Base-by-base conservation (phyloP, 1,140 invertebrate genomes). In the Ctenoplectra terminalis region DNA sequence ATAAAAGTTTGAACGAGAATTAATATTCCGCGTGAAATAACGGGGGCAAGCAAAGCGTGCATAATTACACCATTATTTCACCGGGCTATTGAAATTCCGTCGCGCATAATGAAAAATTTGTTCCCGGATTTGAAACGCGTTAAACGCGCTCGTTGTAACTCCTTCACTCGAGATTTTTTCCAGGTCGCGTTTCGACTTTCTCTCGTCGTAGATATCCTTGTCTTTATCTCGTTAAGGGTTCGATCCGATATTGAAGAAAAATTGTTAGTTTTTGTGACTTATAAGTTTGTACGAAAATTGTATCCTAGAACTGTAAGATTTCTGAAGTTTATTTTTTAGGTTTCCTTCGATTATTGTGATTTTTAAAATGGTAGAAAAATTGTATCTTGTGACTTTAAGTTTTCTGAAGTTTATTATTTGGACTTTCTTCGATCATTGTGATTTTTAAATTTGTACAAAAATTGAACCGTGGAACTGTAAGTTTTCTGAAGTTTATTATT, bases 21-120 rank as follows among this genome's bases (percentile, higher is more conserved):
- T 72, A 75, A 73, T 74, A 76, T 73, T 54, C 67, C 69, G 15
- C 31, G 60, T 43, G 54, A 78, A 83, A 85, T 69, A 77, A 77
- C 52, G 20, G 48, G 37, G 69, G 26, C 54, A 50, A 85, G 84
- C 78, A 71, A 23, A 48, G 66, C n/a, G 66, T 43, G 54, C 52
- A 60, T 60, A 70, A 52, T 63, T 64, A n/a, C 56, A 34, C 23
- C 58, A 43, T 56, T 73, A 73, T 52, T 73, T 40, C 46, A 23
- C 34, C 56, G 37, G 31, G 66, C 48, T 48, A 29, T 78, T 78
- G 66, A 37, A 78, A 71, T 48, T 78, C 66, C 66, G 56, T 70
- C 66, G 54, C 40, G 71, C 56, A 61, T 60, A 46, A 72, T 72
- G 70, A 72, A 72, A 60, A 73, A 73, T 60, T 73, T 40, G 54